Evolutionary conservation across 2,888 invertebrate species (phyloP), one percentile per base, ranked within the genome.

Genomic region (Drosophila heteroneura): DNA sequence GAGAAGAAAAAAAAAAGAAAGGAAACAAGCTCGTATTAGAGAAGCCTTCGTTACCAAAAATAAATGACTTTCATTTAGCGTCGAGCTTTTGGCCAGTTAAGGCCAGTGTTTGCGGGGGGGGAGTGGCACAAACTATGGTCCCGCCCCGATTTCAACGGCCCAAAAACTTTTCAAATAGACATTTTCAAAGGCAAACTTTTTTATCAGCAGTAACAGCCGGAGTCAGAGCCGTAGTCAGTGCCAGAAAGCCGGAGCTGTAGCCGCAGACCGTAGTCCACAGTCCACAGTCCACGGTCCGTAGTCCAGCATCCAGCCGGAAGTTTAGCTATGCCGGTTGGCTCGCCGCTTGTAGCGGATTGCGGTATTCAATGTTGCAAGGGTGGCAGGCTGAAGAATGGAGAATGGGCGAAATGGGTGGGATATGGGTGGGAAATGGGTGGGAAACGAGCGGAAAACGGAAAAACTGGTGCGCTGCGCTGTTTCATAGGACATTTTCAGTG

Each of bases 101-200:
- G 33, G 22, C 32, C 32, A 39, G 60, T 10, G 12, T 14, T 32
- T 32, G 26, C 0, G 1, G 3, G 3, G 14, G 26, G n/a, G 12
- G 14, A 5, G 47, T 26, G 69, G 74, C 71, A 68, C 70, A 85
- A 90, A 91, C 91, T 91, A 86, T 75, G 66, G 67, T 70, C 59
- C 62, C 75, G 70, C 64, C 80, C 41, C 62, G 63, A 54, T 82
- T 79, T 69, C 54, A 65, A 41, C 44, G 70, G 56, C 64, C 74
- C 72, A 79, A 70, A 80, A 90, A 91, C 86, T 87, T 87, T 87
- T 87, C 87, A 81, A 89, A 88, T 91, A 89, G 89, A 89, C 91
- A 84, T 91, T 86, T 91, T 87, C 88, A 88, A 87, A 86, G 90
- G 88, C 90, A 82, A 91, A 86, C 82, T 87, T 91, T 85, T 91